phyloP scores from a whole-genome alignment of 1,140 invertebrate species.

The Tigriopus japonicus region DNA sequence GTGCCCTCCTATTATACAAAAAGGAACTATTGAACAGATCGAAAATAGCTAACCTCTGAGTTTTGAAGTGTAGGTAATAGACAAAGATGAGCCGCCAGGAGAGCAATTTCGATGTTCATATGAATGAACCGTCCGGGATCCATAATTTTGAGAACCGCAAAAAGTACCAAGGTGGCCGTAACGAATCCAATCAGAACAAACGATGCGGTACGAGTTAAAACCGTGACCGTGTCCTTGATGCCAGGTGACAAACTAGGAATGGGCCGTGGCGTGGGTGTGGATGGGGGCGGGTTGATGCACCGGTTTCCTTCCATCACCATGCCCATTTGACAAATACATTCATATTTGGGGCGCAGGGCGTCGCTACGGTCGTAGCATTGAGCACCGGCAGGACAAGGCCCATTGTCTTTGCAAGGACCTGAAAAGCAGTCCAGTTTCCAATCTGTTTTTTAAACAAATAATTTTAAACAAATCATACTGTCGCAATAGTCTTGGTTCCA shows the following conservation, averaged over 20 bases:
- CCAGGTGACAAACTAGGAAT: conserved; percentile 9
- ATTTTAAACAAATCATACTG: background rate
- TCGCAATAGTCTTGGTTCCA: background rate
- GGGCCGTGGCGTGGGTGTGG: conserved; percentile 5
- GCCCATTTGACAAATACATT: conserved; percentile 22
- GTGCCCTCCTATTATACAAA: no score
- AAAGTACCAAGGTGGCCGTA: conserved; percentile 16
- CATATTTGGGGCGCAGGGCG: background rate
- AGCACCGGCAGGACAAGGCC: background rate
- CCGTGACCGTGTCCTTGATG: conserved; percentile 10
- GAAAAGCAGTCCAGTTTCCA: background rate
- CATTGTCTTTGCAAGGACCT: background rate
- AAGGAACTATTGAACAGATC: no score
- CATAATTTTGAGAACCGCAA: conserved; percentile 17
- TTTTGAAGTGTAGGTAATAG: conserved; percentile 17
- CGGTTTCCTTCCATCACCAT: conserved; percentile 17
- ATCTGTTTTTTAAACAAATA: background rate
- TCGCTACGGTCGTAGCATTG: background rate
- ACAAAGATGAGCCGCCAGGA: conserved; percentile 19
- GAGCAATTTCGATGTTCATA: conserved; percentile 22
- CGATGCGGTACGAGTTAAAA: conserved; percentile 18
- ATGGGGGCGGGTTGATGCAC: conserved; percentile 15
- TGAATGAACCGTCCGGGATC: conserved; percentile 20
- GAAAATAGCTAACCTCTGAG: background rate
- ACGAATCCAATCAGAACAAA: conserved; percentile 19